Conservation (phyloP, 2,113 vertebrate species). For the Hypomesus transpacificus region DNA sequence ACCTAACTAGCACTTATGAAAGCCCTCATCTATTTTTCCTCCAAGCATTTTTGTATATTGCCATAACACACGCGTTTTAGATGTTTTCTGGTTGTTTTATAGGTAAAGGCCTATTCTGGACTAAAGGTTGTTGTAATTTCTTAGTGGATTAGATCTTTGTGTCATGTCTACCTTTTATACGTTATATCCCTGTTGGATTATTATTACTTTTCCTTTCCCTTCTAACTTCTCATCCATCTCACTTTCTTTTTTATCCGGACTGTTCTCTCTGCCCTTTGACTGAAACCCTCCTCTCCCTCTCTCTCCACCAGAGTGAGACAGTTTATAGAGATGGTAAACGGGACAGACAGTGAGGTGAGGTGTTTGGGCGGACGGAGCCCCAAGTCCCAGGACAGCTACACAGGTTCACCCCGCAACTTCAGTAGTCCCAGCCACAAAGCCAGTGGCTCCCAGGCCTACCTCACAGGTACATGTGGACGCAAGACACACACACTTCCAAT, state of each 20-base stretch:
- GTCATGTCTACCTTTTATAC: too few species aligned
- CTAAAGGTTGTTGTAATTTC: too few species aligned
- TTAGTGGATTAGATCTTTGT: too few species aligned
- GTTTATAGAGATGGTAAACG: slow-evolving; percentile 99
- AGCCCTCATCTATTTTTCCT: too few species aligned
- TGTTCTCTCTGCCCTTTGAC: neutral
- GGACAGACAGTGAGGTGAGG: slow-evolving; percentile 96
- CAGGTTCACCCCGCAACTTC: slow-evolving; percentile 89
- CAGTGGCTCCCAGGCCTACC: slow-evolving; percentile 79
- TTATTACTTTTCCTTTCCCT: too few species aligned
- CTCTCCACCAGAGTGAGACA: slow-evolving; percentile 84
- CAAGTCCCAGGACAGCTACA: slow-evolving; percentile 97
- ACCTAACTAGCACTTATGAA: neutral
- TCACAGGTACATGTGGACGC: slow-evolving; percentile 72
- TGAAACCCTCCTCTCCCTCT: neutral
- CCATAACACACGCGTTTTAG: too few species aligned
- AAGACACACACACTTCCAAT: neutral
- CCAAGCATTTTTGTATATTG: too few species aligned
- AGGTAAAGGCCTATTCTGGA: too few species aligned
- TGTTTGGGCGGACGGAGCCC: slow-evolving; percentile 96
- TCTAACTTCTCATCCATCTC: too few species aligned
- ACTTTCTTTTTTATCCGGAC: too few species aligned
- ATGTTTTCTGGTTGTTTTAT: too few species aligned
- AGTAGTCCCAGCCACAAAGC: slow-evolving; percentile 90
- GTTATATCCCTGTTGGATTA: too few species aligned